A percentile compares a stretch with the other conserved stretches of the same genome.
Evolutionary conservation across 2,888 invertebrate genomes (phyloP).

Genomic region (Oxystoma pomonae): DNA sequence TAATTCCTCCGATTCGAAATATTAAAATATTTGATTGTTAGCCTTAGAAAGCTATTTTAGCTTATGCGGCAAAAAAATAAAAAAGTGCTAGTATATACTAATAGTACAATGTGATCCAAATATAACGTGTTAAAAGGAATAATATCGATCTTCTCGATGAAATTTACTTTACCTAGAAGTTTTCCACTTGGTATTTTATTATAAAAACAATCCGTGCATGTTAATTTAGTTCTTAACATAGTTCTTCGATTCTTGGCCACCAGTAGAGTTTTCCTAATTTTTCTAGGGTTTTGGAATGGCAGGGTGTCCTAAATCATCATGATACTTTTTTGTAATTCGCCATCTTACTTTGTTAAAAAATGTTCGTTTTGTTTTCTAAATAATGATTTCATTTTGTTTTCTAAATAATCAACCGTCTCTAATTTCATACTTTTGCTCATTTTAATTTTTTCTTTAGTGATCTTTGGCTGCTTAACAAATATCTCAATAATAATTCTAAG

Average conservation of each 20-base stretch:
- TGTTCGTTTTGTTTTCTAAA: slow-evolving; percentile 13
- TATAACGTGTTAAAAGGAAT: slow-evolving; percentile 23
- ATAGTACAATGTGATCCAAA: slow-evolving; percentile 44
- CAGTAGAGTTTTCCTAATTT: slow-evolving; percentile 11
- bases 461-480: not conserved
- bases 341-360: slow-evolving; percentile 27
- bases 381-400: slow-evolving; percentile 10
- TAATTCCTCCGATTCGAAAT: no score
- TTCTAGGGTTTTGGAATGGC: slow-evolving; percentile 25
- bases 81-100: no score
- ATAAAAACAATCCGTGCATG: slow-evolving; percentile 17
- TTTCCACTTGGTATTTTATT: slow-evolving; percentile 18
- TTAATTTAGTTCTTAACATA: slow-evolving; percentile 13
- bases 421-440: slow-evolving; percentile 19
- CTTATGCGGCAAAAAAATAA: no score
- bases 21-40: no score
- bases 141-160: slow-evolving; percentile 15
- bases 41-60: no score
- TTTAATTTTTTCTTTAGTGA: slow-evolving; percentile 4
- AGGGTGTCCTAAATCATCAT: slow-evolving; percentile 33
- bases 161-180: slow-evolving; percentile 17
- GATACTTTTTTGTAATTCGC: slow-evolving; percentile 24
- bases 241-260: slow-evolving; percentile 6
- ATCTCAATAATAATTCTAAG: no score
- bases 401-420: slow-evolving; percentile 16